phyloP scores from a whole-genome alignment of 2,888 invertebrate genomes.

The Andrena flavipes region DNA sequence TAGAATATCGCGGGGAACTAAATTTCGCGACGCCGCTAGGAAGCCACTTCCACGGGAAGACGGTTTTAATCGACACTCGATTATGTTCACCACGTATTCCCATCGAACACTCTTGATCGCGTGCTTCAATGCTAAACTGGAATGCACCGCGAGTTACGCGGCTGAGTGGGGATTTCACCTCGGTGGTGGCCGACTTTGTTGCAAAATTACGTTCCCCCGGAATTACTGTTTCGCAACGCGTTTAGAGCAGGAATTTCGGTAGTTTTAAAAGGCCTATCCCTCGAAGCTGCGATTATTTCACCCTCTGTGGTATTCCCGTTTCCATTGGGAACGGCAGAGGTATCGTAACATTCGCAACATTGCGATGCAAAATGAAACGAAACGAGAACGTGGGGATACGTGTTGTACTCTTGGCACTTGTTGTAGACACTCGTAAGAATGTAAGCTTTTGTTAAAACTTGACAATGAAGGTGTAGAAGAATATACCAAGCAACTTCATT shows the following conservation, averaged over 20 bases:
- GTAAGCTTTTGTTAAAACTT: no score
- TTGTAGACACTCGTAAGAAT: no score
- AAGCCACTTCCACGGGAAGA: constrained; percentile 6
- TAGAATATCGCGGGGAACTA: constrained; percentile 22
- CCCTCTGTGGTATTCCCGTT: not conserved
- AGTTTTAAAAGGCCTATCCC: constrained; percentile 1
- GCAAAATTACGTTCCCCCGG: constrained; percentile 31
- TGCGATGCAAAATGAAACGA: no score
- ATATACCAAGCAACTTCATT: no score
- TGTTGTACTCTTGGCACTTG: no score
- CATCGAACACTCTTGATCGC: constrained; percentile 37
- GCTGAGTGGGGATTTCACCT: constrained; percentile 24
- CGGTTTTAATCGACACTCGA: constrained; percentile 41
- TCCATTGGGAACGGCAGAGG: not conserved
- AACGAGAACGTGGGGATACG: no score
- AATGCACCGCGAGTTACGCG: constrained; percentile 27
- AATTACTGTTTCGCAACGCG: constrained; percentile 7
- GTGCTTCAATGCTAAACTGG: constrained; percentile 26
- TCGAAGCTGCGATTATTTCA: not conserved
- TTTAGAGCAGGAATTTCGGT: not conserved
- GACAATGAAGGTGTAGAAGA: no score
- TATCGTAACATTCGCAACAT: not conserved
- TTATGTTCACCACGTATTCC: constrained; percentile 30
- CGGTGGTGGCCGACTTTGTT: constrained; percentile 4
- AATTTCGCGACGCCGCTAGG: constrained; percentile 18